Base-by-base conservation (phyloP, 2,113 vertebrate species). In the Otus sunia region DNA sequence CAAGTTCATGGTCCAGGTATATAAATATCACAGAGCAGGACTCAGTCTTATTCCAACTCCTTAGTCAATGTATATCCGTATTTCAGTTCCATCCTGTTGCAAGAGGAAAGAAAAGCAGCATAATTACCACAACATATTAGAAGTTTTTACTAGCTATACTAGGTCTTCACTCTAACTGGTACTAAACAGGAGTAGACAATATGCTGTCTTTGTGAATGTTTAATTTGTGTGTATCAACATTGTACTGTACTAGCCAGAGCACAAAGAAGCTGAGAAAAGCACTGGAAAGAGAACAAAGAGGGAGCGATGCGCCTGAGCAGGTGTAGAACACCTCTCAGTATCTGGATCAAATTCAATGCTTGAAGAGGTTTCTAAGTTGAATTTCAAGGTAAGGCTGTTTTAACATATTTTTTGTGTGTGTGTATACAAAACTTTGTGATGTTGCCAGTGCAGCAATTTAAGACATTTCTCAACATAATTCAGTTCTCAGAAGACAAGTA, bases 1-100 rank as follows among this genome's bases (percentile, higher is more conserved):
- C 74, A 69, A 91, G 83, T 96, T 97, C 99, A 99, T 99, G 98
- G 97, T 97, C 95, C 92, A 96, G 66, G 64, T 72, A 83, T 45
- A 78, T 39, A 85, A 63, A 66, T 90, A 84, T 91, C 87, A 94
- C 93, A 96, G 66, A 72, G 86, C 39, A 27, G 74, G 86, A 95
- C 21, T 60, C 37, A 25, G 53, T 89, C 93, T 97, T 96, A 97
- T 56, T 98, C 97, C 3, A 97, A 56, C 82, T 97, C 96, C 80
- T 98, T 96, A 66, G 92, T 97, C 97, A 96, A 96, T 11, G 15
- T 75, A 88, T 53, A 92, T 95, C 88, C 18, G 11, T 66, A 63
- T 53, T 96, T 97, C 94, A 93, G 94, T 90, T 96, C 97, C 98
- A 99, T 98, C 92, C 98, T 98, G 97, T 92, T 74, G 86, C 37